A percentile compares a stretch with the other conserved stretches of the same genome.
Conservation (phyloP, 1,140 invertebrate species). For the Cephus cinctus region DNA sequence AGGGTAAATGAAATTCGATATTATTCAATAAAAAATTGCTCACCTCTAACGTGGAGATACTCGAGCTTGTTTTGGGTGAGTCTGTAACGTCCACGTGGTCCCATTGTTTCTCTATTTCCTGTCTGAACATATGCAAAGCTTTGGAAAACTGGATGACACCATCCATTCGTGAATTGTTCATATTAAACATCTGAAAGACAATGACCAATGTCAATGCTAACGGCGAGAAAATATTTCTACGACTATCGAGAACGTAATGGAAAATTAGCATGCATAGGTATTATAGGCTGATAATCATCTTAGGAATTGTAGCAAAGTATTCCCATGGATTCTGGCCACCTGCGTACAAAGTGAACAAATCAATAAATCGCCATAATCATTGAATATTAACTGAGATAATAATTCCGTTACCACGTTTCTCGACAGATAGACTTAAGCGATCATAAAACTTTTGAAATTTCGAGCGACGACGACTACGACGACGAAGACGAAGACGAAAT, state of each 20-base stretch:
- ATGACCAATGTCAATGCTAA: too few species aligned
- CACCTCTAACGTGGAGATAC: slow-evolving; percentile 32
- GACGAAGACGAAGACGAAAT: slow-evolving; percentile 39
- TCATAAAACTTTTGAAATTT: slow-evolving; percentile 30
- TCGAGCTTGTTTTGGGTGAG: slow-evolving; percentile 14
- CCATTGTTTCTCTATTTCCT: slow-evolving; percentile 26
- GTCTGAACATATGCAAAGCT: slow-evolving; percentile 31
- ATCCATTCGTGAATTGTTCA: slow-evolving; percentile 36
- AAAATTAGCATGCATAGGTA: background rate
- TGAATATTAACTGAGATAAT: too few species aligned
- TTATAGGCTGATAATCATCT: slow-evolving; percentile 3
- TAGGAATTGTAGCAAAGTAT: slow-evolving; percentile 6
- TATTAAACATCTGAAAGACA: slow-evolving; percentile 35
- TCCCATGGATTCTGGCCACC: slow-evolving; percentile 13
- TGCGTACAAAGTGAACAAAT: slow-evolving; percentile 25
- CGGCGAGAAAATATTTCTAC: too few species aligned
- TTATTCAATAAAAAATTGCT: slow-evolving; percentile 10
- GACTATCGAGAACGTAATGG: slow-evolving; percentile 15
- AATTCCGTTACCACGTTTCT: background rate
- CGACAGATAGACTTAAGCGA: slow-evolving; percentile 28
- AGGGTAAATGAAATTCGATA: background rate
- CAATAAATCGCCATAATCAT: too few species aligned
- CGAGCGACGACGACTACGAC: slow-evolving; percentile 31
- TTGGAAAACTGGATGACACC: slow-evolving; percentile 42
- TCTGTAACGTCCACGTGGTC: slow-evolving; percentile 13